phyloP scores from a whole-genome alignment of 2,797 vertebrate species.

The Loris lydekkerianus region DNA sequence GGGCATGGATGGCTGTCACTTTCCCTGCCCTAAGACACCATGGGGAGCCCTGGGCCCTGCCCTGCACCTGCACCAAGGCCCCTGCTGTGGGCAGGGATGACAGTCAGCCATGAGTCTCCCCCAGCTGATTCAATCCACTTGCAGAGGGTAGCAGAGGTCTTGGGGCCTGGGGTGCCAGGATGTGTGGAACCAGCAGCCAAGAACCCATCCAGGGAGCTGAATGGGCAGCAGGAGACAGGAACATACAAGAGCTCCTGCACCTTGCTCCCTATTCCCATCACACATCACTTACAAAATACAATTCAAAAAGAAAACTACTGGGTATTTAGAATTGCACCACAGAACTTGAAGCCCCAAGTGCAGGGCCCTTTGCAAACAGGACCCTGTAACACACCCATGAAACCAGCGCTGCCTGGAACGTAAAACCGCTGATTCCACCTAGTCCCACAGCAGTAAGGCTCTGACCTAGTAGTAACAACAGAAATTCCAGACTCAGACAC shows the following conservation, averaged over 20 bases:
- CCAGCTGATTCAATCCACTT: not conserved
- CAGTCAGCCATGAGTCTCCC: not conserved
- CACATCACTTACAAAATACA: not conserved
- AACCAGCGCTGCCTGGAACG: not conserved
- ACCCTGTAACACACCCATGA: not conserved
- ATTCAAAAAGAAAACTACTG: not conserved
- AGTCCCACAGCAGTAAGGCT: not conserved
- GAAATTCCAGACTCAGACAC: not conserved
- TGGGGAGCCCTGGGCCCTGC: accelerated
- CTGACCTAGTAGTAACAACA: too few species aligned
- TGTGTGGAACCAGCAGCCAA: not conserved
- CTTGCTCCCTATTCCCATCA: not conserved
- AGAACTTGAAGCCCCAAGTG: not conserved
- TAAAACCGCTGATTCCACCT: not conserved
- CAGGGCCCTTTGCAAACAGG: not conserved
- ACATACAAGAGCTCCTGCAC: accelerated
- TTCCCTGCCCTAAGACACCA: not conserved
- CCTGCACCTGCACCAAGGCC: not conserved
- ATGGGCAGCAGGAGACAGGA: accelerated
- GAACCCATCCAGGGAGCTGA: not conserved
- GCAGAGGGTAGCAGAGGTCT: not conserved
- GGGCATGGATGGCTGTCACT: not conserved
- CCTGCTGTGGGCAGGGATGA: not conserved
- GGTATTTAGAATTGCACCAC: too few species aligned
- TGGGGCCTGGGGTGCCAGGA: too few species aligned